Conservation (phyloP, 2,888 invertebrate genomes). For the Pardosa pseudoannulata region DNA sequence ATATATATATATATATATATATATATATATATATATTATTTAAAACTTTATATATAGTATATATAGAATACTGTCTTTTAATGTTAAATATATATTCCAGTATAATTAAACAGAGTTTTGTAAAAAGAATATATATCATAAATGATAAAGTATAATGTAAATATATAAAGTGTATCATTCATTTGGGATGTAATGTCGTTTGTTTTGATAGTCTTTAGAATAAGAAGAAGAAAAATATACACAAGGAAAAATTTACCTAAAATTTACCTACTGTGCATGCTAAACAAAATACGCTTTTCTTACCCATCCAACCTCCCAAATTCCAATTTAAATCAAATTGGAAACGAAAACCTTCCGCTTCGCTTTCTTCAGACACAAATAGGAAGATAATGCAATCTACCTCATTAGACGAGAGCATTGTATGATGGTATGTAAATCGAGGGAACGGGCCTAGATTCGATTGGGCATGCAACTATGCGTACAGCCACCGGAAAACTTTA, state of each 20-base stretch:
- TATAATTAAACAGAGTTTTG: too few species aligned
- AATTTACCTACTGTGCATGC: neutral
- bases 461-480: neutral
- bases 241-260: neutral
- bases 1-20: too few species aligned
- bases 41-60: too few species aligned
- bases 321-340: slow-evolving; percentile 15
- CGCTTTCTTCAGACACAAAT: neutral
- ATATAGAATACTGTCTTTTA: too few species aligned
- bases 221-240: too few species aligned
- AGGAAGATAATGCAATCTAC: slow-evolving; percentile 19
- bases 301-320: slow-evolving; percentile 1
- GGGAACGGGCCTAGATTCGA: neutral
- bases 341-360: slow-evolving; percentile 4
- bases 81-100: too few species aligned
- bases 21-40: too few species aligned
- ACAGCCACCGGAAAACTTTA: neutral
- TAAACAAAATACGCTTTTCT: neutral
- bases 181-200: too few species aligned
- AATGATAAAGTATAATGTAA: too few species aligned
- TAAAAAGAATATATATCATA: too few species aligned
- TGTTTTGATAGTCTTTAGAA: too few species aligned
- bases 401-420: slow-evolving; percentile 4
- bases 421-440: slow-evolving; percentile 12
- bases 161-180: too few species aligned